phyloP scores from a whole-genome alignment of 2,797 vertebrate genomes.

The Myiotriccus ornatus region DNA sequence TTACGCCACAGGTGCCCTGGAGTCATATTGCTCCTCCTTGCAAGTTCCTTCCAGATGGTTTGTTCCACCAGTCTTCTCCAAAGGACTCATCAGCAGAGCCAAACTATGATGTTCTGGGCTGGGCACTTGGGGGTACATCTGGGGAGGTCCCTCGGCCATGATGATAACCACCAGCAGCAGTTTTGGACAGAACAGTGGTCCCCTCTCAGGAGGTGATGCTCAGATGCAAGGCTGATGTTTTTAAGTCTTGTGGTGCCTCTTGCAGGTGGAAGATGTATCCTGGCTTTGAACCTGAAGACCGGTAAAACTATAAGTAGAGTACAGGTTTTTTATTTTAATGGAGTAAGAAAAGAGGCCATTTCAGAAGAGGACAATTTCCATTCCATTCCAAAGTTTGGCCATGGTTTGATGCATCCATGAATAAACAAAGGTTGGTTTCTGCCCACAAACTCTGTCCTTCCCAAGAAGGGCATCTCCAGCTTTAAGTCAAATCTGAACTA shows the following conservation, averaged over 20 bases:
- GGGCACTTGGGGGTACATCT: neutral
- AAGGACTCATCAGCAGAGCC: neutral
- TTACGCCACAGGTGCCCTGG: neutral
- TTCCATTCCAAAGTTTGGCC: neutral
- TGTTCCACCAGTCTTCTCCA: neutral
- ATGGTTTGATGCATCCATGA: neutral
- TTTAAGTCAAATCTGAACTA: neutral
- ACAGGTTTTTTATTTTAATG: neutral
- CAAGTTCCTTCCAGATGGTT: neutral
- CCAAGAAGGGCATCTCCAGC: neutral
- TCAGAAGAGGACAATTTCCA: neutral
- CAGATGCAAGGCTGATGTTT: neutral
- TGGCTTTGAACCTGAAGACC: neutral
- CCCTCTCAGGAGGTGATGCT: neutral
- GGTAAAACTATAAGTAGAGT: neutral
- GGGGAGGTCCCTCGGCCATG: neutral
- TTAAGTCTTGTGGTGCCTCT: neutral
- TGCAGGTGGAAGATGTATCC: neutral
- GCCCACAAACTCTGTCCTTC: neutral
- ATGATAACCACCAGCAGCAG: neutral
- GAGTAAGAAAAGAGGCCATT: rapidly evolving
- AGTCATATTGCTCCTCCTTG: neutral
- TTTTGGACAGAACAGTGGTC: neutral
- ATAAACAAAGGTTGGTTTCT: neutral
- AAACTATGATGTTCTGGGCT: neutral